Evolutionary conservation across 2,888 invertebrate genomes (phyloP).

Genomic region (Cephus sareptanus): DNA sequence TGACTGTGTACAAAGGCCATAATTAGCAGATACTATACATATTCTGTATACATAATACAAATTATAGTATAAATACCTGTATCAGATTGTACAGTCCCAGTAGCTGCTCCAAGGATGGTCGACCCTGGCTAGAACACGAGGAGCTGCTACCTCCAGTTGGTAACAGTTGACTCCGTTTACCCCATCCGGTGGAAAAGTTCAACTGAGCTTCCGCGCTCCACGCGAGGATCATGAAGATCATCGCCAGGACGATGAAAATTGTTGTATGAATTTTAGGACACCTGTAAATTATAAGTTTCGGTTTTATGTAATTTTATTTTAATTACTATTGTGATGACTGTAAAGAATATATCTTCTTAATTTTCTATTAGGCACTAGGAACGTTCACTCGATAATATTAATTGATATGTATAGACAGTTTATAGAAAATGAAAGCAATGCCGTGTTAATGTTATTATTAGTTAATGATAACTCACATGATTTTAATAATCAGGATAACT

Average conservation of each 20-base stretch:
- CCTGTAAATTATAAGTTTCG: constrained; percentile 3
- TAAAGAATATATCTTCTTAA: background rate
- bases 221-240: constrained; percentile 30
- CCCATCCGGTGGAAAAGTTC: constrained; percentile 59
- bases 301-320: background rate
- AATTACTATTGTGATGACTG: background rate
- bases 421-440: background rate
- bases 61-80: constrained; percentile 31
- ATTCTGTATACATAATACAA: background rate
- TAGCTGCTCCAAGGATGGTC: constrained; percentile 43
- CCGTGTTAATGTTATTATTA: background rate
- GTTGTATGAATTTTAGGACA: constrained; percentile 13
- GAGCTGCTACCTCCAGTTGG: constrained; percentile 22
- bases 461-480: background rate
- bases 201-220: constrained; percentile 44
- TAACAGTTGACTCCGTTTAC: constrained; percentile 46
- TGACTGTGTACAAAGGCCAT: background rate
- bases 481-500: background rate
- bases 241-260: constrained; percentile 5
- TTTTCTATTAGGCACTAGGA: background rate
- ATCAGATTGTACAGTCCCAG: constrained; percentile 44
- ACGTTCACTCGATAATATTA: background rate
- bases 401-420: background rate
- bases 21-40: background rate
- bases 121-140: constrained; percentile 29